Conservation (phyloP, 2,113 vertebrate species). For the Trichomycterus rosablanca region DNA sequence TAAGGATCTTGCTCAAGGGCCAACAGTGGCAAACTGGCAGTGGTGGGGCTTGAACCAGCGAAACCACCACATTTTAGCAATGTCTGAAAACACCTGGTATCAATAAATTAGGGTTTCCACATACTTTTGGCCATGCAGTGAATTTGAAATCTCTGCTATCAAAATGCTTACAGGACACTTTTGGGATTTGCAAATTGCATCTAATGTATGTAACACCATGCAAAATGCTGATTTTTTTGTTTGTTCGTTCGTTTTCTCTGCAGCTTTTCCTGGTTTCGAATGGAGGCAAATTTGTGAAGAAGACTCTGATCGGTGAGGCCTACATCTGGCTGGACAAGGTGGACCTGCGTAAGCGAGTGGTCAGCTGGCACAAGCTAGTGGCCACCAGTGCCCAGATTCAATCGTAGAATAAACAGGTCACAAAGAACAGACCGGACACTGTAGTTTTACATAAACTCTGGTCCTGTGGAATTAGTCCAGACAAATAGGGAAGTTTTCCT, state of each 20-base stretch:
- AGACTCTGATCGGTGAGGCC: constrained; percentile 96
- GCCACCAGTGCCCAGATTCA: constrained; percentile 88
- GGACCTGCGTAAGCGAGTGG: constrained; percentile 93
- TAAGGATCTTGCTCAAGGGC: too few species aligned
- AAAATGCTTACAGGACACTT: too few species aligned
- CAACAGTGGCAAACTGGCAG: too few species aligned
- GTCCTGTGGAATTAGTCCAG: constrained; percentile 2
- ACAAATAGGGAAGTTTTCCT: constrained; percentile 6
- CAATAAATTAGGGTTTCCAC: too few species aligned
- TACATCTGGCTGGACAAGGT: constrained; percentile 98
- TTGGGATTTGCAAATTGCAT: too few species aligned
- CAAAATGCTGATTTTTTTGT: too few species aligned
- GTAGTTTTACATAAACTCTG: constrained; percentile 12
- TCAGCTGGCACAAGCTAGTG: constrained; percentile 98
- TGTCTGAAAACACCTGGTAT: too few species aligned
- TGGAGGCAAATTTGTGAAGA: constrained; percentile 97
- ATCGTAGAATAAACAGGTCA: constrained; percentile 53
- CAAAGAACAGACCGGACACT: constrained; percentile 1
- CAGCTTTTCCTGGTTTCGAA: constrained; percentile 96
- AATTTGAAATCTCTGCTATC: too few species aligned
- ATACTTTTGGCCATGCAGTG: too few species aligned
- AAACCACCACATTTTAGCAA: too few species aligned
- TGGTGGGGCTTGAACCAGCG: too few species aligned
- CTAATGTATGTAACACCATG: too few species aligned
- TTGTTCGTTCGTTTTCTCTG: not conserved